Evolutionary conservation across 2,888 invertebrate genomes (phyloP).

Genomic region (Alsophila aescularia): DNA sequence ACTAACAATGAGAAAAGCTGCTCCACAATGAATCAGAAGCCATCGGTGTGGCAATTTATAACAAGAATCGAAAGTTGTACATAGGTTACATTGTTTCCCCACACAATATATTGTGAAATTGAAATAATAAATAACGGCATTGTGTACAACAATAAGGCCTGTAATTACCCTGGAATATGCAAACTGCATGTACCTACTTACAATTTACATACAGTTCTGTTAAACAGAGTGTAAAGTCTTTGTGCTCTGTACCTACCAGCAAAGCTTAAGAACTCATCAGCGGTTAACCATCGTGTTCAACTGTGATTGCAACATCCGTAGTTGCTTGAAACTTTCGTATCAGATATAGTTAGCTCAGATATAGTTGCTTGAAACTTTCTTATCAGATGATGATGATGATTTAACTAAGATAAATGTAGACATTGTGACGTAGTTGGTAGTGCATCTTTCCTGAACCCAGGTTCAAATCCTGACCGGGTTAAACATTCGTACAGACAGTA

Average conservation of each 20-base stretch:
- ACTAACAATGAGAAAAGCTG: conserved; percentile 9
- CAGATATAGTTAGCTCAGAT: too few relatives aligned
- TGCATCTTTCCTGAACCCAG: too few relatives aligned
- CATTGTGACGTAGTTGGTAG: too few relatives aligned
- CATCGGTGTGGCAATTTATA: conserved; percentile 30
- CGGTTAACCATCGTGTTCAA: conserved; percentile 25
- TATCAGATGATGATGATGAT: too few relatives aligned
- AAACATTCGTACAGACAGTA: too few relatives aligned
- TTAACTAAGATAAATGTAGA: too few relatives aligned
- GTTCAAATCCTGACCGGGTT: too few relatives aligned
- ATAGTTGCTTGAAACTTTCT: too few relatives aligned
- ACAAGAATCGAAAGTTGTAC: conserved; percentile 25
- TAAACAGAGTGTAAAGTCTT: conserved; percentile 75
- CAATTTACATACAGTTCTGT: conserved; percentile 61
- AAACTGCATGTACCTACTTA: conserved; percentile 20
- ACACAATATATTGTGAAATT: conserved; percentile 62
- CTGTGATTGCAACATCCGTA: not conserved
- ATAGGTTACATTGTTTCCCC: conserved; percentile 52
- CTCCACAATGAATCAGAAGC: conserved; percentile 1
- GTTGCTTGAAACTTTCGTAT: not conserved
- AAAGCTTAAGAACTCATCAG: conserved; percentile 34
- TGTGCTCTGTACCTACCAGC: conserved; percentile 42
- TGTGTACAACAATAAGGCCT: conserved; percentile 61
- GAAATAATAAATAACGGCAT: conserved; percentile 61
- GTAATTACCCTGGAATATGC: conserved; percentile 58